phyloP scores from a whole-genome alignment of 2,113 vertebrate species.

The Mus spicilegus region DNA sequence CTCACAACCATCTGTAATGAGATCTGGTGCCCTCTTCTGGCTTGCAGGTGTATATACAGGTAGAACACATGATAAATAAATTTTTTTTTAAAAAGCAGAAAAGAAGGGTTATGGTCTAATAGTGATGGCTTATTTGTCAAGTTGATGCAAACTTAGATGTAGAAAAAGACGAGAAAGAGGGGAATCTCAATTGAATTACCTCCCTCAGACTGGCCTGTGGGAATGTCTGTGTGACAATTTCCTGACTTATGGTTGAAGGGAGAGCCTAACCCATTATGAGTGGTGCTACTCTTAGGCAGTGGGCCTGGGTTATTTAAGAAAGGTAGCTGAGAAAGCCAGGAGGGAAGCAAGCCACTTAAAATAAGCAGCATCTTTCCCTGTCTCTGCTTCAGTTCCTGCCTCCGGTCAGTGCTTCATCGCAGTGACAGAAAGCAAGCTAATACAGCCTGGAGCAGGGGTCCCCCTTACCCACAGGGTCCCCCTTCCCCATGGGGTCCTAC shows the following conservation, averaged over 20 bases:
- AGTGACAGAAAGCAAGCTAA: background rate
- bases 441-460: background rate
- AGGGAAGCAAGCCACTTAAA: background rate
- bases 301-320: background rate
- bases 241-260: background rate
- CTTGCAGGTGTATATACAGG: too few species aligned
- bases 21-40: too few species aligned
- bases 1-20: too few species aligned
- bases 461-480: background rate
- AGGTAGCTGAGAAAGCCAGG: background rate
- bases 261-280: background rate
- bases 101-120: background rate
- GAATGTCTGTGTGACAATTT: background rate
- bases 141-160: background rate
- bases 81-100: too few species aligned
- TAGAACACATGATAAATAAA: too few species aligned
- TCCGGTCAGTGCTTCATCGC: background rate
- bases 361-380: background rate
- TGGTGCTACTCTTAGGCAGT: background rate
- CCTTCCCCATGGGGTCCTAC: too few species aligned
- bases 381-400: background rate
- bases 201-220: background rate
- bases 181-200: background rate
- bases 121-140: background rate
- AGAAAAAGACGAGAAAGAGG: background rate